Evolutionary conservation across 2,888 invertebrate genomes (phyloP).

Genomic region (Protonemura montana): DNA sequence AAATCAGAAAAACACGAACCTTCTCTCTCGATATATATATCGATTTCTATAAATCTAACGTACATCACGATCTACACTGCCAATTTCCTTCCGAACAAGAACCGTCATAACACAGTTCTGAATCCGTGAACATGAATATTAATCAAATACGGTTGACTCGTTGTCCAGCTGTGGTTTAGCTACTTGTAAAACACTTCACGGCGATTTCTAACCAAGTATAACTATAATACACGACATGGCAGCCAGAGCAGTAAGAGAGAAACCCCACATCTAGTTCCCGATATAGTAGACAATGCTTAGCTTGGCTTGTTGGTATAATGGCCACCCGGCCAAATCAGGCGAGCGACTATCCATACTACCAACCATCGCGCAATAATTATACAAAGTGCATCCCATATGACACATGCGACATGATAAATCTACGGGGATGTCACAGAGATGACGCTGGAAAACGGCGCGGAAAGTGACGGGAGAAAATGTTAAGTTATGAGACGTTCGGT

Average conservation of each 20-base stretch:
- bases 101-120: background rate
- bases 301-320: background rate
- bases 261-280: conserved; percentile 27
- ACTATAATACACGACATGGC: background rate
- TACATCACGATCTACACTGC: background rate
- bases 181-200: conserved; percentile 36
- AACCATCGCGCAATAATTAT: background rate
- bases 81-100: background rate
- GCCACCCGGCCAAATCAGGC: conserved; percentile 35
- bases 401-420: background rate
- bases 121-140: background rate
- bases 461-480: background rate
- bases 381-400: conserved; percentile 9
- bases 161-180: conserved; percentile 28
- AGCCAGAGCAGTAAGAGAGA: background rate
- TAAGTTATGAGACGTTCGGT: background rate
- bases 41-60: too few relatives aligned
- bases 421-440: background rate
- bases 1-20: too few relatives aligned
- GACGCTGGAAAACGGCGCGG: background rate
- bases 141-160: background rate
- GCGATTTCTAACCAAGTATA: conserved; percentile 32
- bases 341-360: background rate
- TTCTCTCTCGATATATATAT: too few relatives aligned
- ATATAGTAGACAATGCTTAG: conserved; percentile 17